Base-by-base conservation (phyloP, 2,113 vertebrate species). In the Kryptolebias marmoratus region DNA sequence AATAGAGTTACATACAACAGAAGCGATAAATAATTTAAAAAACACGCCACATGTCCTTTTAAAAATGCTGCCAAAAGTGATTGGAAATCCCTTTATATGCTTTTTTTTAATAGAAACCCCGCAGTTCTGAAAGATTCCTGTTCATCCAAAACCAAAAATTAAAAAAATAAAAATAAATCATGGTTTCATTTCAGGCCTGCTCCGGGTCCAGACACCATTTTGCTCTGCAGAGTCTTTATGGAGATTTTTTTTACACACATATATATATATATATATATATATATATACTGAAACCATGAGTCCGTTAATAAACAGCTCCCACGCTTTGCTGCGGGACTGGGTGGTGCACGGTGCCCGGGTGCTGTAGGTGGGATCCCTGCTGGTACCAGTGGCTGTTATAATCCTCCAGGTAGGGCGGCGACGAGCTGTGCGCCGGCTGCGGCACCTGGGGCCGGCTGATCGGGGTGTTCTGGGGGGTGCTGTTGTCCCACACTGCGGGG, bases 351-450 rank as follows among this genome's bases (percentile, higher is more conserved):
- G 94, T 87, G 69, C 94, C 92, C 4, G 95, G 92, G 49, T 95
- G 94, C 89, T 96, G 96, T 95, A 97, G 93, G 82, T 97, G 97
- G 65, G 97, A 93, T 90, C 95, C 96, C 65, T 96, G 94, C 62
- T 96, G 96, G 83, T 96, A 98, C 97, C 97, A 99, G 86, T 96
- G 96, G 90, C 90, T 96, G 89, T 87, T 93, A 90, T 96, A 97
- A 88, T 98, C 96, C 79, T 99, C 97, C 94, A 98, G 83, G 85
- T 98, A 99, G 0, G 91, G 95, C 11, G 97, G 96, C 1, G 96
- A 96, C 15, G 97, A 94, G 82, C 94, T 96, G 92, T 96, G 96
- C 0, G 95, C 92, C 47, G 96, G 94, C 44, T 94, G 96, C 0
- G 95, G 94, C 75, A 95, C 94, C 71, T 95, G 95, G n/a, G 93